phyloP scores from a whole-genome alignment of 2,888 invertebrate genomes.

The Cynaeus angustus region DNA sequence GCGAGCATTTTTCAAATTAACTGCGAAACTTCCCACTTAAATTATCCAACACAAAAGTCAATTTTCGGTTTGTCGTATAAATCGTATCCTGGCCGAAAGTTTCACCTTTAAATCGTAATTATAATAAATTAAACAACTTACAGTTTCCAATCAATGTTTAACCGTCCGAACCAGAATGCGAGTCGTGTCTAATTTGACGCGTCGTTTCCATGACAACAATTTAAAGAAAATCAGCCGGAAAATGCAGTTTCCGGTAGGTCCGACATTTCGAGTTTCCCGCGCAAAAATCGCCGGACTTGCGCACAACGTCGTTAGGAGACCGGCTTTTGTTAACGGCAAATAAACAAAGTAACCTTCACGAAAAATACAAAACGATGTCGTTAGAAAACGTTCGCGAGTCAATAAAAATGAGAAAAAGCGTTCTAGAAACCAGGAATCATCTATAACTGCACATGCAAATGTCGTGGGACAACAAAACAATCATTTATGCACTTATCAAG shows the following conservation, averaged over 20 bases:
- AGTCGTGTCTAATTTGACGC: background rate
- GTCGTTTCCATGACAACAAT: background rate
- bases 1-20: too few relatives aligned
- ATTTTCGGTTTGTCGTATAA: too few relatives aligned
- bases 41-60: too few relatives aligned
- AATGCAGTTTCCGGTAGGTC: constrained; percentile 17
- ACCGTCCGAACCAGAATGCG: background rate
- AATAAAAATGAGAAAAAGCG: constrained; percentile 24
- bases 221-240: constrained; percentile 2
- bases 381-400: background rate
- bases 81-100: background rate
- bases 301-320: constrained; percentile 26
- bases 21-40: too few relatives aligned
- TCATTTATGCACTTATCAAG: constrained; percentile 20
- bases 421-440: constrained; percentile 18
- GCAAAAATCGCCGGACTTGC: constrained; percentile 40
- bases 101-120: constrained; percentile 4
- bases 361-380: constrained; percentile 21
- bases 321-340: constrained; percentile 43
- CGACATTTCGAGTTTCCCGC: constrained; percentile 46
- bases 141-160: constrained; percentile 2
- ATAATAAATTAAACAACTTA: constrained; percentile 15
- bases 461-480: constrained; percentile 42
- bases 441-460: constrained; percentile 31
- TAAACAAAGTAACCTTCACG: constrained; percentile 34